A percentile compares a stretch with the other conserved stretches of the same genome.
phyloP scores from a whole-genome alignment of 2,888 invertebrate species.

The Blera fallax region DNA sequence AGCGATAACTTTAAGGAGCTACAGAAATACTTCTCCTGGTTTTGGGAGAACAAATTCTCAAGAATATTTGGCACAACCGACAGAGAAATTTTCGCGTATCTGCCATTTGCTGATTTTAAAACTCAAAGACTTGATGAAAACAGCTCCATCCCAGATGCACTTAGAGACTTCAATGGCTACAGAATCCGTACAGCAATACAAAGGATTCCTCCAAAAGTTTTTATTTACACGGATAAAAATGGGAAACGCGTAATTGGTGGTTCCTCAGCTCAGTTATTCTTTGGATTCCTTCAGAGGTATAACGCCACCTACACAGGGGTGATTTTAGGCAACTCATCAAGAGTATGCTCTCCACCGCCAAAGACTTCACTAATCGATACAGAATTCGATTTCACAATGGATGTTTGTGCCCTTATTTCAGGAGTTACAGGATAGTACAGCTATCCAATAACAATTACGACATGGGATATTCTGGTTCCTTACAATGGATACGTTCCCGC shows the following conservation, averaged over 20 bases:
- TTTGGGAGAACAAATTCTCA: neutral
- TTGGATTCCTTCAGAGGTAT: neutral
- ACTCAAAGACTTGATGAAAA: neutral
- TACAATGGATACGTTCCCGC: neutral
- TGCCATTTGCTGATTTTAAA: neutral
- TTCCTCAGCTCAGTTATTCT: neutral
- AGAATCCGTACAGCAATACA: neutral
- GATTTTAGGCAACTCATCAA: too few relatives aligned
- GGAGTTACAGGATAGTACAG: too few relatives aligned
- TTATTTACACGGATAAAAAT: neutral
- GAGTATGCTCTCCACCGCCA: too few relatives aligned
- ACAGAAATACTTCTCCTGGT: neutral
- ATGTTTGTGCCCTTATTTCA: neutral
- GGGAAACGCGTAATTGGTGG: neutral
- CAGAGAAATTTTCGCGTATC: too few relatives aligned
- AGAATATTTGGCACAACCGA: neutral
- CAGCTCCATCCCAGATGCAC: neutral
- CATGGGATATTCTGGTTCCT: neutral
- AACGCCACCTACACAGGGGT: neutral
- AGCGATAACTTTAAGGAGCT: neutral
- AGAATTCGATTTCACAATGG: neutral
- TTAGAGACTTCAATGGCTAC: neutral
- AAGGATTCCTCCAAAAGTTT: neutral
- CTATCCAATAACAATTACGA: neutral
- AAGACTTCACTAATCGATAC: too few relatives aligned